Percentiles rank a stretch among this genome's conserved stretches.
Conservation (phyloP, 2,113 vertebrate species). For the Saguinus imperator region DNA sequence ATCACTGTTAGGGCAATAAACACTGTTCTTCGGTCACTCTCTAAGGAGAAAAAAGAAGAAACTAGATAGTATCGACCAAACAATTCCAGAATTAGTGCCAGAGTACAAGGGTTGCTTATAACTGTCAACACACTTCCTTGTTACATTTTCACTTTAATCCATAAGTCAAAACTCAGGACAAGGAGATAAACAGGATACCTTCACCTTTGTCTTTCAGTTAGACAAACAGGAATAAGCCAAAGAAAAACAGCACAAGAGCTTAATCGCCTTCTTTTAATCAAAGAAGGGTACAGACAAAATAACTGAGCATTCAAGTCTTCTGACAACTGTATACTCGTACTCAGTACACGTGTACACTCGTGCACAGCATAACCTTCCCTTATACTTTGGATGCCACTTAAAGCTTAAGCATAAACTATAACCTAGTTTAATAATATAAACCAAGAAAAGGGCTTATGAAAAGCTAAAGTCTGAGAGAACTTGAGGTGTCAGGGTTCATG, state of each 20-base stretch:
- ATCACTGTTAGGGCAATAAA: slow-evolving; percentile 97
- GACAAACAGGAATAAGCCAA: not conserved
- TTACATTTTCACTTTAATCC: not conserved
- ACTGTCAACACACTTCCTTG: not conserved
- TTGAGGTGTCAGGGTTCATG: not conserved
- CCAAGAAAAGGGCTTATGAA: not conserved
- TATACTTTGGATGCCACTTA: not conserved
- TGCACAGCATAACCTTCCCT: accelerated
- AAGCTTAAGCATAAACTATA: not conserved
- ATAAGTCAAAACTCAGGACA: not conserved
- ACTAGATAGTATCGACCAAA: not conserved
- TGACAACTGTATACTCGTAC: not conserved
- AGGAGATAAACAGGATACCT: not conserved
- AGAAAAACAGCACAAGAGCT: not conserved
- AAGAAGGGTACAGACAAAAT: not conserved
- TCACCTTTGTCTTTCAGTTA: not conserved
- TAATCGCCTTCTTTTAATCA: not conserved
- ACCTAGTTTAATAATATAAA: not conserved
- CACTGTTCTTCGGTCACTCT: slow-evolving; percentile 94
- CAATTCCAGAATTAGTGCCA: not conserved
- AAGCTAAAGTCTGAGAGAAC: not conserved
- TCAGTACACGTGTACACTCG: too few relatives aligned
- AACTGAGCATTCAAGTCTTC: not conserved
- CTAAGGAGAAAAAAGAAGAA: slow-evolving; percentile 81
- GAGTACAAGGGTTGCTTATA: not conserved